Evolutionary conservation across 2,888 invertebrate genomes (phyloP).

Genomic region (Drosophila limbata): DNA sequence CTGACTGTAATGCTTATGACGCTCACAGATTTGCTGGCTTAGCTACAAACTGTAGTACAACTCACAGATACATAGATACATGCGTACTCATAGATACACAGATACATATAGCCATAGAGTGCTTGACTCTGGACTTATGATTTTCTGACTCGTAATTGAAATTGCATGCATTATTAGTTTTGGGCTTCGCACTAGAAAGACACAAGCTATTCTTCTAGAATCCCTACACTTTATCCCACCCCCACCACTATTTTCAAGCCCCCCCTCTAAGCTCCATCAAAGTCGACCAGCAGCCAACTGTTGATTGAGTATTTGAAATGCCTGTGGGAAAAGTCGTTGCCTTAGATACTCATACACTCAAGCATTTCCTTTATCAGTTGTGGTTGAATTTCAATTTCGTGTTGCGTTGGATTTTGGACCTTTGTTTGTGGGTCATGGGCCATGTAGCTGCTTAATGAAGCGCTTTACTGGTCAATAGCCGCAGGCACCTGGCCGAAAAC

Average conservation of each 20-base stretch:
- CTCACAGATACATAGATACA: conserved; percentile 17
- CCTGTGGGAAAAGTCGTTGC: conserved; percentile 17
- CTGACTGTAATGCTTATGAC: conserved; percentile 49
- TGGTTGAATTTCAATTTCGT: conserved; percentile 15
- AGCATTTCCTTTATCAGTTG: conserved; percentile 16
- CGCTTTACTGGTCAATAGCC: conserved; percentile 62
- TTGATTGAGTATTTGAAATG: conserved; percentile 41
- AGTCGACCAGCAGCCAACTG: conserved; percentile 35
- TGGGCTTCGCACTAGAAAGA: conserved; percentile 24
- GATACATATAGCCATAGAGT: background rate
- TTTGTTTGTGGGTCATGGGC: conserved; percentile 28
- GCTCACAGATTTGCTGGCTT: conserved; percentile 45
- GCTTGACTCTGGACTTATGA: conserved; percentile 42
- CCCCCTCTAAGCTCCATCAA: background rate
- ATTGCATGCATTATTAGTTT: conserved; percentile 77
- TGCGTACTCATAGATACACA: conserved; percentile 14
- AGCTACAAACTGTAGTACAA: conserved; percentile 27
- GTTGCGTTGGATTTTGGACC: background rate
- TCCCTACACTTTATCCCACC: background rate
- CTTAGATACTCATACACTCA: conserved; percentile 2
- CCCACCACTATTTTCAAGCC: background rate
- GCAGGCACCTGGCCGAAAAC: conserved; percentile 53
- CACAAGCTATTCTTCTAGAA: conserved; percentile 1
- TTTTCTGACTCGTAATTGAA: conserved; percentile 72
- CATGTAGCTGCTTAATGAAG: conserved; percentile 63